Conservation (phyloP, 1,140 invertebrate genomes). For the Palaemon carinicauda region DNA sequence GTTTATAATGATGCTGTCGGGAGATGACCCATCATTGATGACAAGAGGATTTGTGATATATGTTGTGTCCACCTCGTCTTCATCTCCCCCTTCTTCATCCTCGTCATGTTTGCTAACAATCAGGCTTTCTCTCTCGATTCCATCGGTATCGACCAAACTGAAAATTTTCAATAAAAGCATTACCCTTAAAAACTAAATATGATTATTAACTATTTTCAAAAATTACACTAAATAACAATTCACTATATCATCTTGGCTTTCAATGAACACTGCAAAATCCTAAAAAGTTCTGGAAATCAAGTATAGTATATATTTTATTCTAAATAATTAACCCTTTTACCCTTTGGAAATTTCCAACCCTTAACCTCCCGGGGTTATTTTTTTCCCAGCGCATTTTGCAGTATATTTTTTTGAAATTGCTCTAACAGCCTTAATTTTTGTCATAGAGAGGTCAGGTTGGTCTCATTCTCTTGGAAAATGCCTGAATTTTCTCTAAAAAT, state of each 20-base stretch:
- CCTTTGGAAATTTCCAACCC: too few species aligned
- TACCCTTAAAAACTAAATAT: not conserved
- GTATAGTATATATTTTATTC: not conserved
- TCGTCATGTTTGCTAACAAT: conserved; percentile 21
- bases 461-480: too few species aligned
- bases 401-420: too few species aligned
- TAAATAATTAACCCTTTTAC: too few species aligned
- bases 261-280: not conserved
- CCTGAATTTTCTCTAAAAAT: too few species aligned
- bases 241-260: too few species aligned
- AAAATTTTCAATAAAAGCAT: too few species aligned
- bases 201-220: not conserved
- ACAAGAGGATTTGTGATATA: not conserved
- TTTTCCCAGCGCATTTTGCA: too few species aligned
- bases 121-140: conserved; percentile 38
- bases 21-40: not conserved
- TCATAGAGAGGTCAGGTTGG: too few species aligned
- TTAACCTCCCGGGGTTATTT: too few species aligned
- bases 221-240: not conserved
- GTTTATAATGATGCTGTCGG: not conserved
- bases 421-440: too few species aligned
- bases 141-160: conserved; percentile 49
- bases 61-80: conserved; percentile 34
- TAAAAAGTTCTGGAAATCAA: not conserved
- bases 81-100: conserved; percentile 25